Percentiles rank a stretch among this genome's conserved stretches.
Conservation (phyloP, 2,888 invertebrate genomes). For the Gastracanthus pulcherrimus region DNA sequence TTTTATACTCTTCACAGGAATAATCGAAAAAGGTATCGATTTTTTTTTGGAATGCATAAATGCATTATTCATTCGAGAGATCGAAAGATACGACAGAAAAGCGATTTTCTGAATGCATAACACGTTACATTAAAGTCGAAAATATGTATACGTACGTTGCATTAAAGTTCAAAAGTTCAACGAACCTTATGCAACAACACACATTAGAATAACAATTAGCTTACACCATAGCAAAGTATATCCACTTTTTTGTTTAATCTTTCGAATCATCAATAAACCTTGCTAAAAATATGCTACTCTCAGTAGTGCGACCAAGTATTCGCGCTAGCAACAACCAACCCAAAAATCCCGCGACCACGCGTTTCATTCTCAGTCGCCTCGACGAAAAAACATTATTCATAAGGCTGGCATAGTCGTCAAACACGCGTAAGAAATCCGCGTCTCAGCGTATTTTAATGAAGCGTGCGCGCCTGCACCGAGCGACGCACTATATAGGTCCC, state of each 20-base stretch:
- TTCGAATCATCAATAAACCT: background rate
- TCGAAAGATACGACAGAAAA: constrained; percentile 14
- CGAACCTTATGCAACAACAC: background rate
- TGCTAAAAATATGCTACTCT: background rate
- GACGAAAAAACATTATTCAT: background rate
- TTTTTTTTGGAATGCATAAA: background rate
- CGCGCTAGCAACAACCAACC: too few relatives aligned
- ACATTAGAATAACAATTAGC: background rate
- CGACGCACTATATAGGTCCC: too few relatives aligned
- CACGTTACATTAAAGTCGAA: background rate
- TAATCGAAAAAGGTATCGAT: background rate
- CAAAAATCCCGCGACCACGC: too few relatives aligned
- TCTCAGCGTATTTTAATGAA: constrained; percentile 53
- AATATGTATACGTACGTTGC: constrained; percentile 3
- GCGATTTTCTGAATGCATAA: constrained; percentile 12
- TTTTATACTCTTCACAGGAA: background rate
- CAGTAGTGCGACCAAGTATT: background rate
- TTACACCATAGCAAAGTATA: too few relatives aligned
- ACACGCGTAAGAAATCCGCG: background rate
- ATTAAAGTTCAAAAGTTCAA: constrained; percentile 7
- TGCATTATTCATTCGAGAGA: constrained; percentile 31
- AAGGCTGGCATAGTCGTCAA: background rate
- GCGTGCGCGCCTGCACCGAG: background rate
- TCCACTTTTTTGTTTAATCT: too few relatives aligned
- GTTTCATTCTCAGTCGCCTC: too few relatives aligned